phyloP scores from a whole-genome alignment of 2,797 vertebrate genomes.

The Gobionotothen gibberifrons region DNA sequence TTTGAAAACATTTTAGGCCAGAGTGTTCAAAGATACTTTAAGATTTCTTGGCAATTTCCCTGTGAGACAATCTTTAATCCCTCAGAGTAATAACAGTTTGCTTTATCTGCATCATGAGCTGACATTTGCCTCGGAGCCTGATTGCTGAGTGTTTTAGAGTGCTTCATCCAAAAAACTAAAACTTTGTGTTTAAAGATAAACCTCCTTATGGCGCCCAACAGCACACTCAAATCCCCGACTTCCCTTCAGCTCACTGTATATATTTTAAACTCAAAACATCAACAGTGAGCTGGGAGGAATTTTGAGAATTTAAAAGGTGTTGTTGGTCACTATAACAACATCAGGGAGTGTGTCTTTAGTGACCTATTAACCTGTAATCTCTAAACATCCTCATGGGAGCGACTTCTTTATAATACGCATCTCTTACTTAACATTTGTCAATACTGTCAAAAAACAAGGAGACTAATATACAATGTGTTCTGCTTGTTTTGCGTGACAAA shows the following conservation, averaged over 20 bases:
- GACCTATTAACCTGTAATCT: conserved; percentile 1
- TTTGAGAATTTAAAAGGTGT: conserved; percentile 3
- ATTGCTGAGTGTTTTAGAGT: conserved; percentile 44
- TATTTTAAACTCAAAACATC: conserved; percentile 26
- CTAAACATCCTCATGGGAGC: background rate
- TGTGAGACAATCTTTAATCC: conserved; percentile 41
- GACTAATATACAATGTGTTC: background rate
- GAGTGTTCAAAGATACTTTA: conserved; percentile 15
- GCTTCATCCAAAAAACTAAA: conserved; percentile 32
- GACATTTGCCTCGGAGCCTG: conserved; percentile 50
- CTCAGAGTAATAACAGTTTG: conserved; percentile 34
- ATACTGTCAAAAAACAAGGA: background rate
- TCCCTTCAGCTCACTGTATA: conserved; percentile 25
- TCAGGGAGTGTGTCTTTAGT: background rate
- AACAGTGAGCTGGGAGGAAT: conserved; percentile 22
- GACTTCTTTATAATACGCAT: background rate
- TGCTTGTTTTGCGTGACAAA: conserved; percentile 1
- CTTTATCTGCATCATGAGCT: conserved; percentile 45
- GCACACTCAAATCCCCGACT: conserved; percentile 32
- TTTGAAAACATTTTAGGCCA: conserved; percentile 13
- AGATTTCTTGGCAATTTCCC: conserved; percentile 30
- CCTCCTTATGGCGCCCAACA: conserved; percentile 28
- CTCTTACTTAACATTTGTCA: background rate
- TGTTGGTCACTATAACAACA: conserved; percentile 27
- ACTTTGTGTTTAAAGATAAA: conserved; percentile 50